Conservation (phyloP, 2,113 vertebrate genomes). For the Trogon melanurus region DNA sequence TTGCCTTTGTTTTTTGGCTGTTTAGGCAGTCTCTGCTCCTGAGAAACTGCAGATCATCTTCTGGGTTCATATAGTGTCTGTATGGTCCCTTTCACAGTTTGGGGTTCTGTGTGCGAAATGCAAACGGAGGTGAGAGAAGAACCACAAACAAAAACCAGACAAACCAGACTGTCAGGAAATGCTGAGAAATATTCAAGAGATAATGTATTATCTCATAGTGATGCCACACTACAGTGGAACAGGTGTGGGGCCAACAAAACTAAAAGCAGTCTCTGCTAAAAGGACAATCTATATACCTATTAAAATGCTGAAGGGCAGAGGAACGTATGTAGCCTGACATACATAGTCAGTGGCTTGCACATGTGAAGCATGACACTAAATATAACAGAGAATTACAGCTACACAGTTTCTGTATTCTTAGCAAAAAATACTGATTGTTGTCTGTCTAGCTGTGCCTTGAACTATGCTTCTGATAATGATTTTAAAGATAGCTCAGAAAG, state of each 20-base stretch:
- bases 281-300: background rate
- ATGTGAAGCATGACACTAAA: background rate
- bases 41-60: background rate
- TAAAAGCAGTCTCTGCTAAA: background rate
- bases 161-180: background rate
- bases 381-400: background rate
- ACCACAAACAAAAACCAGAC: background rate
- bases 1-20: background rate
- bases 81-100: background rate
- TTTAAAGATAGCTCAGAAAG: background rate
- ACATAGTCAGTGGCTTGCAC: background rate
- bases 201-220: too few species aligned
- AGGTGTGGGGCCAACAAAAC: rapidly evolving
- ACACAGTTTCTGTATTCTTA: background rate
- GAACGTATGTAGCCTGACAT: background rate
- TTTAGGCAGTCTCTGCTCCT: background rate
- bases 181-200: background rate
- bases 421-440: background rate
- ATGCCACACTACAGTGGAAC: rapidly evolving
- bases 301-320: background rate
- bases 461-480: background rate
- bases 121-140: background rate
- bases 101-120: background rate
- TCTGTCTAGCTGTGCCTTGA: background rate
- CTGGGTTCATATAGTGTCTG: background rate